These are phyloP conservation scores for Amniataba percoides DNA, from an alignment of 2,797 vertebrate species.

Conservation along the genomic window DNA sequence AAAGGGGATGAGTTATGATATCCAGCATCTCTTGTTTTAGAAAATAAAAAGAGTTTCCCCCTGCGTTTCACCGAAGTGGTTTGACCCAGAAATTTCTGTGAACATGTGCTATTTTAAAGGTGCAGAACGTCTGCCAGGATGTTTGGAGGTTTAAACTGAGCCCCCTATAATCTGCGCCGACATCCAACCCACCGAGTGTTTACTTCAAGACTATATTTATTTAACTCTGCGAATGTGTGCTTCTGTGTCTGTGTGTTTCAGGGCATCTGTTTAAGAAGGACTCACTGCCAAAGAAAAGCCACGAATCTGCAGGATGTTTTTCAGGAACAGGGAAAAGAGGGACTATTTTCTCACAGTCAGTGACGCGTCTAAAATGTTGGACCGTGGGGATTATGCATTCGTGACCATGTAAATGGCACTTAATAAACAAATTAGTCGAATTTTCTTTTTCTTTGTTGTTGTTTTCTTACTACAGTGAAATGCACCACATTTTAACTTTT, in stretches of 20 bases:
- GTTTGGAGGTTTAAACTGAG: constrained; percentile 43
- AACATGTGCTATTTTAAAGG: constrained; percentile 48
- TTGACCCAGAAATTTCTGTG: constrained; percentile 37
- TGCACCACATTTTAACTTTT: neutral
- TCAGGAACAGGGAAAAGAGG: neutral
- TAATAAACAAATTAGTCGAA: neutral
- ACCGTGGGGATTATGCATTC: neutral
- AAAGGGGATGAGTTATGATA: constrained; percentile 49
- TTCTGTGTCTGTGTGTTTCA: constrained; percentile 32
- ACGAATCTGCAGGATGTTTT: neutral
- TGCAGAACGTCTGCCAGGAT: constrained; percentile 19
- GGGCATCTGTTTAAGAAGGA: constrained; percentile 12
- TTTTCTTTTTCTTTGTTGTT: neutral
- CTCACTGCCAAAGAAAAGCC: constrained; percentile 9
- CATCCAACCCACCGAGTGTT: constrained; percentile 21
- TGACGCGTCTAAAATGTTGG: neutral
- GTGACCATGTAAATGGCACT: neutral
- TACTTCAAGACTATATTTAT: constrained; percentile 10
- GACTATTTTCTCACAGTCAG: neutral
- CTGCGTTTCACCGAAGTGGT: constrained; percentile 42
- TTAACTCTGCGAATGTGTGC: constrained; percentile 8
- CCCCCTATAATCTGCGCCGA: constrained; percentile 47
- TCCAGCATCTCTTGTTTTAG: constrained; percentile 36
- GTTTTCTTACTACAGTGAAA: neutral
- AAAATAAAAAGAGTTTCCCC: constrained; percentile 4